phyloP scores from a whole-genome alignment of 37 sponge, comb jelly and placozoan genomes.

The Diacarnus erythraeanus region DNA sequence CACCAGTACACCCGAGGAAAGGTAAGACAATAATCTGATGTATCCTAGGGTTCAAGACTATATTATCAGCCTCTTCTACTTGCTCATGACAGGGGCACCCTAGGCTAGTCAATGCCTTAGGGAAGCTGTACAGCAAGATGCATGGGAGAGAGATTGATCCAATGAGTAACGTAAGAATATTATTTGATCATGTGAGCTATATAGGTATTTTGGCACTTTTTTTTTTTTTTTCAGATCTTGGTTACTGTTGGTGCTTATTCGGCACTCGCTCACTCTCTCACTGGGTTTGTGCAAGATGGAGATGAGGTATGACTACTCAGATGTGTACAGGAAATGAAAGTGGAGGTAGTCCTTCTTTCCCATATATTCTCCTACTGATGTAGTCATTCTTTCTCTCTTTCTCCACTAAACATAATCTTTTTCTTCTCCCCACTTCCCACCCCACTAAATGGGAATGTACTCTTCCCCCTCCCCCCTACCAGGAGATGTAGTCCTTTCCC shows the following conservation, averaged over 20 bases:
- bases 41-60: not conserved
- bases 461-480: no score
- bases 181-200: not conserved
- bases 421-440: no score
- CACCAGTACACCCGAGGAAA: constrained; percentile 88
- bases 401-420: no score
- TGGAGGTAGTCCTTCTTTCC: no score
- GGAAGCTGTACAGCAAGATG: constrained; percentile 70
- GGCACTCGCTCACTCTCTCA: constrained; percentile 61
- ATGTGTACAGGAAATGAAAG: no score
- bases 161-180: constrained; percentile 68
- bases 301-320: constrained; percentile 99
- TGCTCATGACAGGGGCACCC: constrained; percentile 79
- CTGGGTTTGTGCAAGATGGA: constrained; percentile 81
- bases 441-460: no score
- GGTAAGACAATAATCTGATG: no score
- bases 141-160: constrained; percentile 77
- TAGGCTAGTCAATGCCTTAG: constrained; percentile 84
- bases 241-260: constrained; percentile 85
- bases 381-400: no score
- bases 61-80: not conserved
- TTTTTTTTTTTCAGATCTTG: constrained; percentile 47
- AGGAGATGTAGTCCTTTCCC: no score
- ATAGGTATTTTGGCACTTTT: not conserved
- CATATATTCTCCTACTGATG: no score